Evolutionary conservation across 2,113 vertebrate species (phyloP).

Genomic region (Bos javanicus): DNA sequence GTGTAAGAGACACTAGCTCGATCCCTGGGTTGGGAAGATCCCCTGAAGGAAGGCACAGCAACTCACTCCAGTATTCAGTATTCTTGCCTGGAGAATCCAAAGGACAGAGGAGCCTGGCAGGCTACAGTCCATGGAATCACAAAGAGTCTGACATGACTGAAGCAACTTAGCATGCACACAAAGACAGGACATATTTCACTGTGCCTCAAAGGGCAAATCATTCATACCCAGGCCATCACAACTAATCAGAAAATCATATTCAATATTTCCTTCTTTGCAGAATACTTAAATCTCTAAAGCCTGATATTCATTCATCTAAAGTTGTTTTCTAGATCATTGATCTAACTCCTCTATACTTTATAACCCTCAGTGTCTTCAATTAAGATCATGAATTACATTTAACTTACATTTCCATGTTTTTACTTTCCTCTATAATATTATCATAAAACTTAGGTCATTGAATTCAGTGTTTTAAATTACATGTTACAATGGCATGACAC

Average conservation of each 20-base stretch:
- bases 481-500: background rate
- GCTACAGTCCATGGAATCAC: background rate
- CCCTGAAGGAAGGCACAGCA: background rate
- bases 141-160: background rate
- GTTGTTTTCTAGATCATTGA: constrained; percentile 44
- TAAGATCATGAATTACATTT: background rate
- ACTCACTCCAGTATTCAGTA: background rate
- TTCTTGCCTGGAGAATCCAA: background rate
- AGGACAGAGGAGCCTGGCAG: background rate
- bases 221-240: background rate
- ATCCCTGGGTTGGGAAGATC: background rate
- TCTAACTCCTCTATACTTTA: constrained; percentile 25
- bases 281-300: background rate
- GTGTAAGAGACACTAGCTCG: background rate
- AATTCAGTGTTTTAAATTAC: constrained; percentile 22
- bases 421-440: background rate
- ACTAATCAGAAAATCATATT: constrained; percentile 45
- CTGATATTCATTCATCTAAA: background rate
- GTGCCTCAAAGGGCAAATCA: background rate
- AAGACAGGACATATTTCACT: background rate
- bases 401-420: constrained; percentile 10
- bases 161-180: background rate
- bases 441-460: background rate
- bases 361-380: background rate
- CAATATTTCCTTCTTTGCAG: background rate